Conservation (phyloP, 2,113 vertebrate species). For the Panurus biarmicus region DNA sequence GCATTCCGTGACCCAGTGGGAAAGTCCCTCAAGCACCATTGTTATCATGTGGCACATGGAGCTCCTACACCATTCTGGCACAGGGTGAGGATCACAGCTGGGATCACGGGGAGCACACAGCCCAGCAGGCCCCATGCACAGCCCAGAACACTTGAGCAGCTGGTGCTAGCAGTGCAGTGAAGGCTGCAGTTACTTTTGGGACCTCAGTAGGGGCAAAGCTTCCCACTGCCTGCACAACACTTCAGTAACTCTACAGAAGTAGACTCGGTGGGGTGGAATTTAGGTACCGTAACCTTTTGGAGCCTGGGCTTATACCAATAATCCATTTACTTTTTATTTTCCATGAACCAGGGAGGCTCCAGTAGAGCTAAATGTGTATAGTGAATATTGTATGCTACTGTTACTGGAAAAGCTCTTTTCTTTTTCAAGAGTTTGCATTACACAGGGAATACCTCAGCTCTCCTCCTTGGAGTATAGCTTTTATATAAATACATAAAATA, state of each 20-base stretch:
- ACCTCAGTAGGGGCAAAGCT: neutral
- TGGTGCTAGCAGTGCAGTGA: neutral
- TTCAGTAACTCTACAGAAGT: neutral
- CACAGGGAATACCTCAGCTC: neutral
- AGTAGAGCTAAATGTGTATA: neutral
- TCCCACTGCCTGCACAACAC: neutral
- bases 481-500: neutral
- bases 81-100: neutral
- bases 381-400: neutral
- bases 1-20: neutral
- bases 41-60: accelerated
- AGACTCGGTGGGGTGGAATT: neutral
- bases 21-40: neutral
- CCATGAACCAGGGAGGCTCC: neutral
- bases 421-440: neutral
- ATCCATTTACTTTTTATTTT: neutral
- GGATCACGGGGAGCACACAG: neutral
- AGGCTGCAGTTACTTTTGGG: neutral
- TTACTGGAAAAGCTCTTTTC: neutral
- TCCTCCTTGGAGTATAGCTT: neutral
- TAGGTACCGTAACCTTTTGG: neutral
- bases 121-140: neutral
- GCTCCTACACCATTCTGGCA: neutral
- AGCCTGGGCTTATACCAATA: neutral
- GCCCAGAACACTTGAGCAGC: neutral